These are phyloP conservation scores for Amazona finschi DNA, from an alignment of 2,797 vertebrate species.

Conservation along the genomic window DNA sequence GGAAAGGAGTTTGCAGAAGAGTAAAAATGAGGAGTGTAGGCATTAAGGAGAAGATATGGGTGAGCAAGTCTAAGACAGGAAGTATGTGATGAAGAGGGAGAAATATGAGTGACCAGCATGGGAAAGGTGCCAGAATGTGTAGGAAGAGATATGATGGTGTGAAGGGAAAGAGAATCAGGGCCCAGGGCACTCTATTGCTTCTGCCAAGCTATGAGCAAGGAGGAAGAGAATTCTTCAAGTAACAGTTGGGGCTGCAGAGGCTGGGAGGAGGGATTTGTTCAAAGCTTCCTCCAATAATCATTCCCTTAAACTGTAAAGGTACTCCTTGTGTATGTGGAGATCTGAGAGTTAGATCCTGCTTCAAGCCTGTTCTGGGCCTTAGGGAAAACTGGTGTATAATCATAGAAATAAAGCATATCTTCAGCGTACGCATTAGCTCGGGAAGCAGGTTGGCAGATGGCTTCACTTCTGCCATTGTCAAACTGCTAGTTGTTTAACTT, in stretches of 20 bases:
- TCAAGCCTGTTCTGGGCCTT: not conserved
- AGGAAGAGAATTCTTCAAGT: not conserved
- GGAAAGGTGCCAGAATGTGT: not conserved
- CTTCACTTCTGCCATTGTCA: not conserved
- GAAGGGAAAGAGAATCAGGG: not conserved
- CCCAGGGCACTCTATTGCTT: not conserved
- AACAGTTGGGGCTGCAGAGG: not conserved
- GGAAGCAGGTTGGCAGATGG: not conserved
- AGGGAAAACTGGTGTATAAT: not conserved
- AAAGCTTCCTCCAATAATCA: not conserved
- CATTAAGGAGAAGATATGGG: not conserved
- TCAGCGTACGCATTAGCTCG: not conserved
- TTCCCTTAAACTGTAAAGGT: not conserved
- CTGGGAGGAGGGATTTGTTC: not conserved
- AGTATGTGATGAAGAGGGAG: not conserved
- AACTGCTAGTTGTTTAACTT: not conserved
- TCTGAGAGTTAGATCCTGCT: not conserved
- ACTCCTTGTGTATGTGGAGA: not conserved
- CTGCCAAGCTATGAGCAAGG: not conserved
- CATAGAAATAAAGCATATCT: not conserved
- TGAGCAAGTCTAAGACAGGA: not conserved
- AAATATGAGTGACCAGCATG: not conserved
- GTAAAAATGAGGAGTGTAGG: not conserved
- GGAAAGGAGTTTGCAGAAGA: not conserved
- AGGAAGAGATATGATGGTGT: not conserved